phyloP scores from a whole-genome alignment of 1,140 invertebrate genomes.

The Mercenaria mercenaria region DNA sequence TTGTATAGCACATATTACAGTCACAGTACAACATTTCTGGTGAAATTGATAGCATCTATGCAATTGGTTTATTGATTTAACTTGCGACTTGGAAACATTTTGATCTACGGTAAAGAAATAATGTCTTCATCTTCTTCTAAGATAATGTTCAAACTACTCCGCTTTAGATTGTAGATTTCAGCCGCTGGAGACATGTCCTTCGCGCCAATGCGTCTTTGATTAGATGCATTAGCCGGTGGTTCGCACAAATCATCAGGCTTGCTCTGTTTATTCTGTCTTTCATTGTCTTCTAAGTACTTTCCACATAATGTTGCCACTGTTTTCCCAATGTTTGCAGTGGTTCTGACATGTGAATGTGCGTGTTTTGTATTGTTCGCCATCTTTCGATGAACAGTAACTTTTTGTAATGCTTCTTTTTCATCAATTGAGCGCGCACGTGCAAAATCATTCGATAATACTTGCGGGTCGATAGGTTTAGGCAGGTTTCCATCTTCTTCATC shows the following conservation, averaged over 20 bases:
- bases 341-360: neutral
- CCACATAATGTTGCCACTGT: neutral
- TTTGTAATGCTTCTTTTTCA: neutral
- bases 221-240: neutral
- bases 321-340: neutral
- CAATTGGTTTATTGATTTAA: neutral
- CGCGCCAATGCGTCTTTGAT: neutral
- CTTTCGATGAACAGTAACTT: neutral
- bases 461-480: neutral
- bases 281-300: neutral
- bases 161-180: neutral
- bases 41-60: constrained; percentile 29
- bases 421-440: neutral
- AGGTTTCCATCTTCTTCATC: neutral
- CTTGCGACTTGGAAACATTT: constrained; percentile 28
- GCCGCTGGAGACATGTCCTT: neutral
- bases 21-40: constrained; percentile 33
- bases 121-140: constrained; percentile 48
- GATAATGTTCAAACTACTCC: constrained; percentile 32
- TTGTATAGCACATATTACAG: neutral
- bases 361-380: too few relatives aligned
- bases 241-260: too few relatives aligned
- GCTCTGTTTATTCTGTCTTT: neutral
- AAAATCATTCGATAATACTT: neutral
- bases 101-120: neutral